These are phyloP conservation scores for Cepaea nemoralis DNA, from an alignment of 1,140 invertebrate species.

Conservation along the genomic window DNA sequence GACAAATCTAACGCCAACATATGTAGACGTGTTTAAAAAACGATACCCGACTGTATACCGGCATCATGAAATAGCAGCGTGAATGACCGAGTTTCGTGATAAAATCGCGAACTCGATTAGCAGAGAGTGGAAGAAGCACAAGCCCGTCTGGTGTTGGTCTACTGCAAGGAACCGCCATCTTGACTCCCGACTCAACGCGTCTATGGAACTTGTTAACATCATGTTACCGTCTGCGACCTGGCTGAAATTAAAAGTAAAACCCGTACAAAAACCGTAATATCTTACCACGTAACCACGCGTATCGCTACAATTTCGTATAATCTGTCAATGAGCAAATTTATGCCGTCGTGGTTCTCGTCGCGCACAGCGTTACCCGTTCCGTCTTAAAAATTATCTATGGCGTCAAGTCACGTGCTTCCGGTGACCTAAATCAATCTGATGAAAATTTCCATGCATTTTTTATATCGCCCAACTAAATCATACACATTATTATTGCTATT, in stretches of 20 bases:
- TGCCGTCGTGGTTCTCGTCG: conserved; percentile 7
- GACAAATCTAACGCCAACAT: too few relatives aligned
- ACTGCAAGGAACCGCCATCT: too few relatives aligned
- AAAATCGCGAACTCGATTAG: background rate
- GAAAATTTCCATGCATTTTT: too few relatives aligned
- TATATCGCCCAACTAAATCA: too few relatives aligned
- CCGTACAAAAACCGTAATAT: conserved; percentile 22
- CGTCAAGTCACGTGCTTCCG: background rate
- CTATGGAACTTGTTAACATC: background rate
- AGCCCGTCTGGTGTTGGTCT: too few relatives aligned
- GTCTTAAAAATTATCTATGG: too few relatives aligned
- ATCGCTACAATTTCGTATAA: conserved; percentile 6
- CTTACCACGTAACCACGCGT: conserved; percentile 33
- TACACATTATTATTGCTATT: too few relatives aligned
- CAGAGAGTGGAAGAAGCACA: too few relatives aligned
- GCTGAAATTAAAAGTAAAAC: conserved; percentile 19
- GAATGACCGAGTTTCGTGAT: background rate
- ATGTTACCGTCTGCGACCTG: background rate
- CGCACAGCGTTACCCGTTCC: background rate
- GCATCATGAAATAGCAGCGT: background rate
- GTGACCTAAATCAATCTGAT: too few relatives aligned
- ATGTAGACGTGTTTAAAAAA: background rate
- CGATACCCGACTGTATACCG: conserved; percentile 6
- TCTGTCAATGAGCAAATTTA: conserved; percentile 6
- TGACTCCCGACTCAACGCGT: background rate